Percentiles rank a stretch among this genome's conserved stretches.
These are phyloP conservation scores for Penelope pileata DNA, from an alignment of 2,113 vertebrate genomes.

Conservation along the genomic window DNA sequence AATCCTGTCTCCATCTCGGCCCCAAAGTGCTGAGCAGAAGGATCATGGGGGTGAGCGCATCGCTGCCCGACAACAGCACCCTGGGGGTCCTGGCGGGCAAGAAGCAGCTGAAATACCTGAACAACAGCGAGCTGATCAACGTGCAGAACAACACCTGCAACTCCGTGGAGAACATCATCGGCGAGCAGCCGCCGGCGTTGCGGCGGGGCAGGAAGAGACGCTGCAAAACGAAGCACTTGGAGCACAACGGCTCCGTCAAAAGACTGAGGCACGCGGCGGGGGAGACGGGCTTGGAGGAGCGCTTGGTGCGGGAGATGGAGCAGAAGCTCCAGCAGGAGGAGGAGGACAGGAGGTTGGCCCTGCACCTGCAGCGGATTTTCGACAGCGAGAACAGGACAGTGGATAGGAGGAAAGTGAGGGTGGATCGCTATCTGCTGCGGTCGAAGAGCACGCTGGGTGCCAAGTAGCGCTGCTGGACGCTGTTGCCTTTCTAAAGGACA, in stretches of 20 bases:
- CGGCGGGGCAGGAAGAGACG: conserved; percentile 85
- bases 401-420: conserved; percentile 74
- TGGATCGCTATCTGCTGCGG: conserved; percentile 87
- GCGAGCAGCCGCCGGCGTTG: conserved; percentile 71
- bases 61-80: background rate
- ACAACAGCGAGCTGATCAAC: conserved; percentile 52
- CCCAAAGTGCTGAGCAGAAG: conserved; percentile 29
- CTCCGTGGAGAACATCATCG: conserved; percentile 33
- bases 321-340: conserved; percentile 82
- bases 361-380: conserved; percentile 87
- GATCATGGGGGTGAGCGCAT: background rate
- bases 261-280: conserved; percentile 67
- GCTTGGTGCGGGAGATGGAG: conserved; percentile 60
- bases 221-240: conserved; percentile 92
- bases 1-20: conserved; percentile 43
- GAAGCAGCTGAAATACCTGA: conserved; percentile 67
- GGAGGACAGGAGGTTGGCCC: conserved; percentile 85
- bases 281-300: conserved; percentile 43
- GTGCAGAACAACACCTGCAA: conserved; percentile 62
- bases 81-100: background rate
- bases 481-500: conserved; percentile 35
- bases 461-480: conserved; percentile 66
- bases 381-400: conserved; percentile 83
- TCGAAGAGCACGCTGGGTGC: conserved; percentile 84
- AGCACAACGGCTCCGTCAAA: conserved; percentile 79